A percentile compares a stretch with the other conserved stretches of the same genome.
These are phyloP conservation scores for Atherinosoma microstoma DNA, from an alignment of 2,797 vertebrate species.

Conservation along the genomic window DNA sequence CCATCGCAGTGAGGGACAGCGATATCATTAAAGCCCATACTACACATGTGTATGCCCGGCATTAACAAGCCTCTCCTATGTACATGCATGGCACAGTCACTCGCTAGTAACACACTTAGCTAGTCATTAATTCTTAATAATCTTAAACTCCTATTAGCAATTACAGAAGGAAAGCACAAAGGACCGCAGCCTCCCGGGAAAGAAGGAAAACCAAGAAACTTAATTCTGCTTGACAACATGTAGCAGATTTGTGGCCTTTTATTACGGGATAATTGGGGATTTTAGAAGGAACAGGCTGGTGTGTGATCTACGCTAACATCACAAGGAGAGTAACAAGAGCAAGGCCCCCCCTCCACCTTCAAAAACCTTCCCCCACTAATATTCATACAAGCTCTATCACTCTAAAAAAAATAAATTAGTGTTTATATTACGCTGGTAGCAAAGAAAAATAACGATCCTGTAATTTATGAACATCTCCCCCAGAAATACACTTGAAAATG, in stretches of 20 bases:
- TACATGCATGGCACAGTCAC: constrained; percentile 4
- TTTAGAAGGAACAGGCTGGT: constrained; percentile 49
- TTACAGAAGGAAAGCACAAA: constrained; percentile 66
- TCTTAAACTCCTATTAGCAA: constrained; percentile 66
- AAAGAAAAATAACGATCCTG: constrained; percentile 63
- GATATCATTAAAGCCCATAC: constrained; percentile 59
- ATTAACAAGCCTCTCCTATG: neutral
- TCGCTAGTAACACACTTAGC: constrained; percentile 17
- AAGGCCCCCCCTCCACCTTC: neutral
- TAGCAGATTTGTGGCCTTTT: constrained; percentile 47
- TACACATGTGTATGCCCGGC: neutral
- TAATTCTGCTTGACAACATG: constrained; percentile 73
- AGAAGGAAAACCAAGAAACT: constrained; percentile 58
- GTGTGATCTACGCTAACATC: constrained; percentile 52
- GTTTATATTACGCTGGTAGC: constrained; percentile 63
- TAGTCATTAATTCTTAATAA: constrained; percentile 67
- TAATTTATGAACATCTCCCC: constrained; percentile 65
- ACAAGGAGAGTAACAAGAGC: constrained; percentile 37
- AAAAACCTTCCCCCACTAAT: neutral
- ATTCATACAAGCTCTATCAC: neutral
- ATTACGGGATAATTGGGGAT: constrained; percentile 64
- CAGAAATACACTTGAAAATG: constrained; percentile 59
- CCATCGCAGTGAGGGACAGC: constrained; percentile 32
- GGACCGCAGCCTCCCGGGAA: constrained; percentile 62
- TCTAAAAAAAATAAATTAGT: constrained; percentile 48